Conservation (phyloP, 2,113 vertebrate genomes). For the Eulacestoma nigropectus region DNA sequence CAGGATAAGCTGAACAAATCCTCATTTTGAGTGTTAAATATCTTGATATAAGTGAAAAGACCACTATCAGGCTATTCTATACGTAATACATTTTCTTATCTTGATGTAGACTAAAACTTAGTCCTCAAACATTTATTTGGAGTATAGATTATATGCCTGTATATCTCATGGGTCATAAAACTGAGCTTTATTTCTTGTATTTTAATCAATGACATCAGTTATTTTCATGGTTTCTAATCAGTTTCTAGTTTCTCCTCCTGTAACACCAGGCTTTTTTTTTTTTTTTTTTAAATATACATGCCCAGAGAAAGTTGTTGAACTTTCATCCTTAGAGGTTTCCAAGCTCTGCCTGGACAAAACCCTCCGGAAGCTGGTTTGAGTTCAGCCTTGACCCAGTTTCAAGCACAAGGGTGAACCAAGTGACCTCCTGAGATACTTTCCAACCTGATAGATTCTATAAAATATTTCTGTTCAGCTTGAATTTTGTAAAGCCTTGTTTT, state of each 20-base stretch:
- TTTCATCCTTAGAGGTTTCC: neutral
- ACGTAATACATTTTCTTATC: neutral
- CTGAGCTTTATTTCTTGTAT: neutral
- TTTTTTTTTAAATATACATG: neutral
- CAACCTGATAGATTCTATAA: neutral
- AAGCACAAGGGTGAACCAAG: neutral
- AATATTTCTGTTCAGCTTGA: neutral
- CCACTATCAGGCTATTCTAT: neutral
- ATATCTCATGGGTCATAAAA: neutral
- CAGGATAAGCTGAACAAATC: conserved; percentile 12
- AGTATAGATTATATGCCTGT: neutral
- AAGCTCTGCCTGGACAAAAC: neutral
- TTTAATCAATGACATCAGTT: neutral
- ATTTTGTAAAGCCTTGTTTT: neutral
- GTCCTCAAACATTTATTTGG: neutral
- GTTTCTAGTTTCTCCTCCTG: neutral
- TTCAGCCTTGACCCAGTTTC: neutral
- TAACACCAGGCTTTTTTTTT: neutral
- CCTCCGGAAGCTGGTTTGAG: neutral
- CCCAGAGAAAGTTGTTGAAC: neutral
- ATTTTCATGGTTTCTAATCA: neutral
- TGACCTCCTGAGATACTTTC: conserved; percentile 23
- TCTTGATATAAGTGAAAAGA: neutral
- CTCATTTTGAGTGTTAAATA: neutral
- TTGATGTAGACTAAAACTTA: neutral